phyloP scores from a whole-genome alignment of 1,140 invertebrate species.

The Drosophila dunni region DNA sequence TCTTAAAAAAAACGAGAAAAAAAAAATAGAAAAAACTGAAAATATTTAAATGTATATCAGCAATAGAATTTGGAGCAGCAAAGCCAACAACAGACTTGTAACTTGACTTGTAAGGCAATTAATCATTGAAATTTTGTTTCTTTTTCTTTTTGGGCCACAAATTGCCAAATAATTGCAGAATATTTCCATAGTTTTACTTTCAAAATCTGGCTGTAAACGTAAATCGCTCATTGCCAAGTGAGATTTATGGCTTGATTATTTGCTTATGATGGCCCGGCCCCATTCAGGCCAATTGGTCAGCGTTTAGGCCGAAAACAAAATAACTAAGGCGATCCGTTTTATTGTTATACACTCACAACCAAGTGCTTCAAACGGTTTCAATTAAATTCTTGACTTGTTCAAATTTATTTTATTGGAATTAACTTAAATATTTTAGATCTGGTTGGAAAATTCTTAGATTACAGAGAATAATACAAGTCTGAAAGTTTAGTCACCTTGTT shows the following conservation, averaged over 20 bases:
- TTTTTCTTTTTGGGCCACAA: constrained; percentile 47
- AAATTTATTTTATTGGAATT: too few species aligned
- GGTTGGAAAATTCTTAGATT: background rate
- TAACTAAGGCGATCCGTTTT: constrained; percentile 33
- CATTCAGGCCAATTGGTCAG: constrained; percentile 36
- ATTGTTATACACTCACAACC: constrained; percentile 3
- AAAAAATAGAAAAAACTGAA: background rate
- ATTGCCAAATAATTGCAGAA: constrained; percentile 73
- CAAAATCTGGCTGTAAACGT: constrained; percentile 62
- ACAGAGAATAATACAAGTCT: background rate
- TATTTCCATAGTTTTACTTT: constrained; percentile 64
- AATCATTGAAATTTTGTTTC: constrained; percentile 59
- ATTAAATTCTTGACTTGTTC: too few species aligned
- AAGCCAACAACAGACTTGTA: constrained; percentile 4
- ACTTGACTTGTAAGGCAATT: constrained; percentile 50
- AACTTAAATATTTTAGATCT: background rate
- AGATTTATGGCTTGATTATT: constrained; percentile 83
- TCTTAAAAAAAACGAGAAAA: background rate
- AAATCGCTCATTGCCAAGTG: constrained; percentile 56
- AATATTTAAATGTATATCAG: constrained; percentile 43
- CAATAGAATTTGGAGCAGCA: constrained; percentile 41
- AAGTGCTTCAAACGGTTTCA: too few species aligned
- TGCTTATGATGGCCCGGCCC: constrained; percentile 65
- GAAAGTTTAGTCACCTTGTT: too few species aligned
- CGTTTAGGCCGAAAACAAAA: constrained; percentile 39